phyloP scores from a whole-genome alignment of 2,113 vertebrate species.

The Emydura subglobosa region DNA sequence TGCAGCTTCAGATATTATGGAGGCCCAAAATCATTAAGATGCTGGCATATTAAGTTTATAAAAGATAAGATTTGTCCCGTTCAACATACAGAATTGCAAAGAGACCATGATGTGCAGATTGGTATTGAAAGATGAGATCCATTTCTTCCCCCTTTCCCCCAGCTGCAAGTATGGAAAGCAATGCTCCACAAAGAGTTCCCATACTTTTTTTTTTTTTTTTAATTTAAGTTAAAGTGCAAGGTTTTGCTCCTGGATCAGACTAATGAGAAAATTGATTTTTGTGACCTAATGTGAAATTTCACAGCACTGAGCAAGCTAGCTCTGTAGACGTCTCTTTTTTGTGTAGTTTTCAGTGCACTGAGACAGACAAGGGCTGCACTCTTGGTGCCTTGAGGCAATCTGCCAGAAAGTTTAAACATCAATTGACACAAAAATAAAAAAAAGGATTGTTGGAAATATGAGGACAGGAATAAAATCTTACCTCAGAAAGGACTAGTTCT shows the following conservation, averaged over 20 bases:
- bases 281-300: fast-evolving
- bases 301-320: not conserved
- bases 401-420: not conserved
- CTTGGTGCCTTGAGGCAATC: not conserved
- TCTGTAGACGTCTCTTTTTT: not conserved
- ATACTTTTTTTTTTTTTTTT: fast-evolving
- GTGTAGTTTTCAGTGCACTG: not conserved
- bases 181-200: not conserved
- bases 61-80: not conserved
- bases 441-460: not conserved
- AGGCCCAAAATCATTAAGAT: not conserved
- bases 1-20: not conserved
- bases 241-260: not conserved
- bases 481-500: not conserved
- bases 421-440: not conserved
- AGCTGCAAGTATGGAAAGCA: not conserved
- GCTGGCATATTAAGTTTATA: not conserved
- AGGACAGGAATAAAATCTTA: not conserved
- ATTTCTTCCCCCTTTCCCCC: not conserved
- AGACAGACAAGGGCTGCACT: not conserved
- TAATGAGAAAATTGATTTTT: not conserved
- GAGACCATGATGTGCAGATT: not conserved
- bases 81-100: not conserved
- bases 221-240: not conserved
- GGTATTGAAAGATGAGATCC: not conserved